These are phyloP conservation scores for Aspidapion aeneum DNA, from an alignment of 2,888 invertebrate genomes.

Conservation along the genomic window DNA sequence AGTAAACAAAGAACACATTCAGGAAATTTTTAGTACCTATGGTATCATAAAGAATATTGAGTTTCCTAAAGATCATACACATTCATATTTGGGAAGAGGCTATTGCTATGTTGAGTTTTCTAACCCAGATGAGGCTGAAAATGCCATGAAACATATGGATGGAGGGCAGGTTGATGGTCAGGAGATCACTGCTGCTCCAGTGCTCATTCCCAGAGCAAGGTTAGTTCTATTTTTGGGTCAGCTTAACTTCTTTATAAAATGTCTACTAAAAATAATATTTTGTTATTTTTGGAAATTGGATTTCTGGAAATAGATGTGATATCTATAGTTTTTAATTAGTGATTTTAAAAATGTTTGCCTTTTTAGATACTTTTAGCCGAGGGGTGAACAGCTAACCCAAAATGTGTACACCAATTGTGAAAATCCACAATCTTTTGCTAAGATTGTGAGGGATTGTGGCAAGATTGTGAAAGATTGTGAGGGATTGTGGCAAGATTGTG, in stretches of 20 bases:
- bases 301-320: no score
- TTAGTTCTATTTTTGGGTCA: slow-evolving; percentile 4
- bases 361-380: slow-evolving; percentile 51
- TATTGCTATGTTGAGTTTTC: slow-evolving; percentile 95
- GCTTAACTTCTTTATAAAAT: no score
- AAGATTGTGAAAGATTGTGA: no score
- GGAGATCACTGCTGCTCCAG: slow-evolving; percentile 94
- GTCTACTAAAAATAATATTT: no score
- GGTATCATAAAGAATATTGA: slow-evolving; percentile 86
- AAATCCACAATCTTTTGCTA: no score
- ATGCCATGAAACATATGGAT: slow-evolving; percentile 99
- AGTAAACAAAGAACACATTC: slow-evolving; percentile 85
- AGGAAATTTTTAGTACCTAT: slow-evolving; percentile 88
- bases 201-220: slow-evolving; percentile 69
- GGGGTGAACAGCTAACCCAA: no score
- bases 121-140: slow-evolving; percentile 93
- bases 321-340: no score
- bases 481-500: no score
- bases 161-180: slow-evolving; percentile 97
- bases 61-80: slow-evolving; percentile 83
- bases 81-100: slow-evolving; percentile 85
- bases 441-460: no score
- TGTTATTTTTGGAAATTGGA: no score
- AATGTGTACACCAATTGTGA: no score
- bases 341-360: neutral